Conservation (phyloP, 2,113 vertebrate genomes). For the Microcebus murinus region DNA sequence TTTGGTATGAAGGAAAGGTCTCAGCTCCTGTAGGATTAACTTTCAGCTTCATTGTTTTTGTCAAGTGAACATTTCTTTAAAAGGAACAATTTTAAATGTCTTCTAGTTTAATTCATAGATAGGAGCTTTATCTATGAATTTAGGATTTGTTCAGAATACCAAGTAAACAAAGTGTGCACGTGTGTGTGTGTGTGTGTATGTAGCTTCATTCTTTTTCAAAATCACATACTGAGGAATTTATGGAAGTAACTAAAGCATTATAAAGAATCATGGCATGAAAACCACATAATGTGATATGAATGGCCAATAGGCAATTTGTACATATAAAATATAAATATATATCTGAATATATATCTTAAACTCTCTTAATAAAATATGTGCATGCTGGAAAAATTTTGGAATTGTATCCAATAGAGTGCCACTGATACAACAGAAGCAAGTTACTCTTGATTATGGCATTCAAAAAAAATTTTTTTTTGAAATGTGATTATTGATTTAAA, state of each 20-base stretch:
- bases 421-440: neutral
- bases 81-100: neutral
- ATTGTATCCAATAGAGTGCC: neutral
- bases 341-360: neutral
- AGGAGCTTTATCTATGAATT: neutral
- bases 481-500: neutral
- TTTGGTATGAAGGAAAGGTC: neutral
- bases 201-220: neutral
- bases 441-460: neutral
- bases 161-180: neutral
- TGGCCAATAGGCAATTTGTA: neutral
- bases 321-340: neutral
- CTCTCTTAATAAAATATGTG: neutral
- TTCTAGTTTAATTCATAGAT: conserved; percentile 24
- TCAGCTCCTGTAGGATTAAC: neutral
- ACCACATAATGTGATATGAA: neutral
- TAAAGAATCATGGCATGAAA: neutral
- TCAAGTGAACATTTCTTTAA: neutral
- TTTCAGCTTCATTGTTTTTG: conserved; percentile 1
- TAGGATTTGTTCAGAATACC: neutral
- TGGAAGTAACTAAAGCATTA: neutral
- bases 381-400: neutral
- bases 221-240: neutral
- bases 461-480: neutral
- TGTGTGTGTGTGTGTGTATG: neutral